Evolutionary conservation across 2,888 invertebrate species (phyloP).

Genomic region (Electrophaes corylata): DNA sequence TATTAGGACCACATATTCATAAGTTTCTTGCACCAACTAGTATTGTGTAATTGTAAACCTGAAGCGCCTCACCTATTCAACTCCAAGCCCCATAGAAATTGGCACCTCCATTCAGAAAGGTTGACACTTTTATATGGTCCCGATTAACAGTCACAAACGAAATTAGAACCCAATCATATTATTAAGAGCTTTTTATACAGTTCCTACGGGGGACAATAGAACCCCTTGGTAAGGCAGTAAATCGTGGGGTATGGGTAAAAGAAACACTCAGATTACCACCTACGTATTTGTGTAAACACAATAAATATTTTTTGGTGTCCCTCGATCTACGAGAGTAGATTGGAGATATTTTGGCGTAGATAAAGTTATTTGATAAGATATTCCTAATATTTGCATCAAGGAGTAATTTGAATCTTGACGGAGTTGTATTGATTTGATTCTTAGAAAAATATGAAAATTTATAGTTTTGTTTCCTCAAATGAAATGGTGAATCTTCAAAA

Average conservation of each 20-base stretch:
- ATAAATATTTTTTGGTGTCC: conserved; percentile 76
- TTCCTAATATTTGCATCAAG: conserved; percentile 30
- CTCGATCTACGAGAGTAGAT: conserved; percentile 68
- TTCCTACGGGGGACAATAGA: conserved; percentile 48
- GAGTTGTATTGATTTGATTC: conserved; percentile 19
- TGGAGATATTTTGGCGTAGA: conserved; percentile 38
- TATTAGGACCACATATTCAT: conserved; percentile 40
- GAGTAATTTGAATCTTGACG: conserved; percentile 35
- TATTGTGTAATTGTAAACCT: conserved; percentile 68
- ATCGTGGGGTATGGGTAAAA: conserved; percentile 63
- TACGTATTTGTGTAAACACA: conserved; percentile 83
- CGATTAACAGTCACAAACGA: conserved; percentile 81
- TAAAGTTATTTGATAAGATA: conserved; percentile 40
- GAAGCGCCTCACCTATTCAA: conserved; percentile 60
- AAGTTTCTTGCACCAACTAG: conserved; percentile 36
- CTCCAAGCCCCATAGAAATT: conserved; percentile 75
- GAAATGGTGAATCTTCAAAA: no score
- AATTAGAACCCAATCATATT: conserved; percentile 85
- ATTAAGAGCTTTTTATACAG: conserved; percentile 61
- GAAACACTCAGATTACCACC: conserved; percentile 77
- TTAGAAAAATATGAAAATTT: conserved; percentile 22
- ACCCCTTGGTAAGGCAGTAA: conserved; percentile 46
- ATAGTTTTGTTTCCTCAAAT: conserved; percentile 4
- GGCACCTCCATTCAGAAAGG: conserved; percentile 72
- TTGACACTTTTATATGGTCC: conserved; percentile 80